Conservation (phyloP, 2,797 vertebrate genomes). For the Carapus acus region DNA sequence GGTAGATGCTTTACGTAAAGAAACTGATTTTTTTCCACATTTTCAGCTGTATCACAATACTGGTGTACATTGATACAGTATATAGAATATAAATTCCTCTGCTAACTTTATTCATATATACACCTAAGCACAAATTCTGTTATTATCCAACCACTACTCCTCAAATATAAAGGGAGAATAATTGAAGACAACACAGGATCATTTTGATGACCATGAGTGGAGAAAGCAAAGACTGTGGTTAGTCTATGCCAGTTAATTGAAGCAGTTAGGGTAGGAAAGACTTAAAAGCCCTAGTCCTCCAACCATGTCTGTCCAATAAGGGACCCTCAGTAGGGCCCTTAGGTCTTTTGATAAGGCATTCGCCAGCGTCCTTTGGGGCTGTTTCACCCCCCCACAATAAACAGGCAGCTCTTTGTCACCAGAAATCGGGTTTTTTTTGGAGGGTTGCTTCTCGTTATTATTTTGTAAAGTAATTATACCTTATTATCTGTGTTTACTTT, state of each 20-base stretch:
- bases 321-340: constrained; percentile 60
- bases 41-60: too few relatives aligned
- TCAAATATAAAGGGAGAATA: constrained; percentile 4
- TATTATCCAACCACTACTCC: constrained; percentile 15
- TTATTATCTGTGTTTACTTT: constrained; percentile 99
- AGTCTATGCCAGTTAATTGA: constrained; percentile 61
- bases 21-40: too few relatives aligned
- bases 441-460: constrained; percentile 78
- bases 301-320: constrained; percentile 61
- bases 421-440: constrained; percentile 65
- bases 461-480: constrained; percentile 97
- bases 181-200: constrained; percentile 40
- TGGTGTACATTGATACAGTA: too few relatives aligned
- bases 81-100: too few relatives aligned
- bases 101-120: too few relatives aligned
- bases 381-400: constrained; percentile 80
- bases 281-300: constrained; percentile 60
- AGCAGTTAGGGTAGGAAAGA: constrained; percentile 55
- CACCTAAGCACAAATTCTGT: not conserved
- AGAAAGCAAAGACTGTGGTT: constrained; percentile 52
- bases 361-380: constrained; percentile 70
- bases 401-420: constrained; percentile 87
- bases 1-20: too few relatives aligned
- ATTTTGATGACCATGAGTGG: constrained; percentile 56
- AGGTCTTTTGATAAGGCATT: constrained; percentile 71